Conservation (phyloP, 2,888 invertebrate species). For the Hoplodrina ambigua region DNA sequence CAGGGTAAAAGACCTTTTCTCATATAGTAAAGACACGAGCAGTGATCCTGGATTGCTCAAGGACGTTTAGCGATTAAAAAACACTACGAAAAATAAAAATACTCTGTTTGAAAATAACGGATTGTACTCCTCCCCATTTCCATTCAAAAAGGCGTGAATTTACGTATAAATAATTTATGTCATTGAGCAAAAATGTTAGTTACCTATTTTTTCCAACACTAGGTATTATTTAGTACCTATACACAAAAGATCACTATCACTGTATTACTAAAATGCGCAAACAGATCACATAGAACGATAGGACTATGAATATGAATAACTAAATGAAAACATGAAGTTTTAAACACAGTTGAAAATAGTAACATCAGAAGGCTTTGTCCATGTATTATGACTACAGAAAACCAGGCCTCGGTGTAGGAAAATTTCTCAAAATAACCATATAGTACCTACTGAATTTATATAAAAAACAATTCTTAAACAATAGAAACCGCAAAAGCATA, state of each 20-base stretch:
- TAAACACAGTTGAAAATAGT: background rate
- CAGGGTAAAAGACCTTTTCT: no score
- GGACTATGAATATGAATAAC: background rate
- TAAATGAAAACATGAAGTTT: conserved; percentile 8
- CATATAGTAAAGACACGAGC: no score
- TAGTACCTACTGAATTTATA: background rate
- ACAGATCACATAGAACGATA: conserved; percentile 11
- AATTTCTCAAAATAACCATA: background rate
- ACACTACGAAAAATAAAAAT: no score
- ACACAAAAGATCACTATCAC: conserved; percentile 23
- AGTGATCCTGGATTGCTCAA: no score
- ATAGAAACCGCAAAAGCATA: conserved; percentile 3
- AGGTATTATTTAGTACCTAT: conserved; percentile 4
- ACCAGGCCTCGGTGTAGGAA: no score
- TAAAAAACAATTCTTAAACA: background rate
- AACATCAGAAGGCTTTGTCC: background rate
- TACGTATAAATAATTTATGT: background rate
- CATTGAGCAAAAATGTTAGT: background rate
- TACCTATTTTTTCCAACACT: background rate
- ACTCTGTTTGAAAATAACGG: no score
- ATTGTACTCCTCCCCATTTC: no score
- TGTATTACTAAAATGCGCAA: conserved; percentile 13
- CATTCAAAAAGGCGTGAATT: background rate
- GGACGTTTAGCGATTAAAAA: no score
- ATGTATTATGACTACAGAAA: background rate